phyloP scores from a whole-genome alignment of 2,888 invertebrate species.

The Amiota minor region DNA sequence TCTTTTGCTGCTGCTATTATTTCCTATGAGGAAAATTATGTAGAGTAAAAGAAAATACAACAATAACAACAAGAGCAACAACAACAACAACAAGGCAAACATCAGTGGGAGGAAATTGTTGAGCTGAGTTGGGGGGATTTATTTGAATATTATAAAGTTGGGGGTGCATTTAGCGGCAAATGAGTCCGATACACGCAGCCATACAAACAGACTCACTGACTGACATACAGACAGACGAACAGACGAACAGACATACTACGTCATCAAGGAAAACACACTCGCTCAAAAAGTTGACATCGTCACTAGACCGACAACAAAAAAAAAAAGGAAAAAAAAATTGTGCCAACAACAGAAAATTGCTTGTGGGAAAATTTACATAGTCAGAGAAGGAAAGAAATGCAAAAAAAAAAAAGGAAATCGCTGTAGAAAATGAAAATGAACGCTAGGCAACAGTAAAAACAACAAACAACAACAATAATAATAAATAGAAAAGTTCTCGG shows the following conservation, averaged over 20 bases:
- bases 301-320: constrained; percentile 54
- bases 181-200: not conserved
- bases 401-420: constrained; percentile 45
- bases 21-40: not conserved
- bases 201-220: too few relatives aligned
- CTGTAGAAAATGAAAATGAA: constrained; percentile 64
- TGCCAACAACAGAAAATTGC: constrained; percentile 59
- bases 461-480: constrained; percentile 25
- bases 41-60: constrained; percentile 3
- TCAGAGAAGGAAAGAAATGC: constrained; percentile 33
- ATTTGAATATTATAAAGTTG: not conserved
- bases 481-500: constrained; percentile 58
- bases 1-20: too few relatives aligned
- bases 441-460: constrained; percentile 28
- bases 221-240: too few relatives aligned
- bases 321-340: constrained; percentile 52
- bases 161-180: constrained; percentile 44
- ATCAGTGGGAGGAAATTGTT: too few relatives aligned
- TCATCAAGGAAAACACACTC: not conserved
- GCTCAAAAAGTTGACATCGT: constrained; percentile 43
- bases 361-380: constrained; percentile 57
- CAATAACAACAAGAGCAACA: not conserved
- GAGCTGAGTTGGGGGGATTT: too few relatives aligned
- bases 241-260: not conserved
- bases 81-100: not conserved